Evolutionary conservation across 2,888 invertebrate genomes (phyloP).

Genomic region (Neoascia interrupta): DNA sequence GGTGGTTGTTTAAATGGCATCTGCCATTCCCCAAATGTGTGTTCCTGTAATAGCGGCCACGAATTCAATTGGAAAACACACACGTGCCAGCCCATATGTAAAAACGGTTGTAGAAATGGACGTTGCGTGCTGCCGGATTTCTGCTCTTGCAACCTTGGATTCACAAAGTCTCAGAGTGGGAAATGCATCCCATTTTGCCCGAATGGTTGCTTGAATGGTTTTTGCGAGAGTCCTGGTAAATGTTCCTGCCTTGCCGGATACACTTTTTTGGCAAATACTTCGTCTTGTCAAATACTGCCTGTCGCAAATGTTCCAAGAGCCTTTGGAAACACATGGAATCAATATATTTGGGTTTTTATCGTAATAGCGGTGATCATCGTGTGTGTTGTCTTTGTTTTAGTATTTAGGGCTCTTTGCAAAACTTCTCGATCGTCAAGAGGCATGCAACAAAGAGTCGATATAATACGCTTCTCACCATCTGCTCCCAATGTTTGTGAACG

Average conservation of each 20-base stretch:
- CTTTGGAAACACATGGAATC: too few species aligned
- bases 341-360: too few species aligned
- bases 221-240: conserved; percentile 75
- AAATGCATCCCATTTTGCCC: conserved; percentile 62
- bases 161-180: background rate
- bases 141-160: background rate
- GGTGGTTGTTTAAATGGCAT: background rate
- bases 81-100: background rate
- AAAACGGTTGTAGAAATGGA: background rate
- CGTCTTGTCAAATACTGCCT: too few species aligned
- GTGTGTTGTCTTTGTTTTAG: too few species aligned
- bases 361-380: too few species aligned
- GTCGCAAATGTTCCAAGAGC: too few species aligned
- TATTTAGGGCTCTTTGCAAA: too few species aligned
- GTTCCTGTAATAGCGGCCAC: background rate
- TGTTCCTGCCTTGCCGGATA: conserved; percentile 78
- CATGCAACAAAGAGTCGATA: too few species aligned
- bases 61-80: background rate
- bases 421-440: too few species aligned
- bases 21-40: background rate
- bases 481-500: too few species aligned
- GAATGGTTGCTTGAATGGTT: conserved; percentile 72
- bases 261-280: too few species aligned
- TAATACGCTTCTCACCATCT: too few species aligned
- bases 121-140: conserved; percentile 55